Evolutionary conservation across 2,797 vertebrate species (phyloP).

Genomic region (Selene dorsalis): DNA sequence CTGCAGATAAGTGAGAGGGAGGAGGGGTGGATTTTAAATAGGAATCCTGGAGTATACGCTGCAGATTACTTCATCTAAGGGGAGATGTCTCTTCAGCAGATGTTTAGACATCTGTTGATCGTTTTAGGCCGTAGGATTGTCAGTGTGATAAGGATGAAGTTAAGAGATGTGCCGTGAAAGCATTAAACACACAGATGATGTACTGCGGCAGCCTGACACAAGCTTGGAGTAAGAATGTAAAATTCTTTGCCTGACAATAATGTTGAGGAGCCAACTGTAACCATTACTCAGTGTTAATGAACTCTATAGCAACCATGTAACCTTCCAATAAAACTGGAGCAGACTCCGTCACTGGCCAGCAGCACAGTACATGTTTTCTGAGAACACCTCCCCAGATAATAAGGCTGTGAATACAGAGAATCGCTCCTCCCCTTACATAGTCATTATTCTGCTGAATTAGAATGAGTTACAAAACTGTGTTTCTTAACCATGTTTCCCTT

Average conservation of each 20-base stretch:
- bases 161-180: constrained; percentile 7
- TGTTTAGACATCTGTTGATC: constrained; percentile 62
- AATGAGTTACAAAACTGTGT: neutral
- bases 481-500: neutral
- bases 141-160: constrained; percentile 10
- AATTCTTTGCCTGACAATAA: neutral
- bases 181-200: constrained; percentile 23
- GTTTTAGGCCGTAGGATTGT: constrained; percentile 40
- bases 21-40: constrained; percentile 9
- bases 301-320: neutral
- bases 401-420: constrained; percentile 14
- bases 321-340: constrained; percentile 21
- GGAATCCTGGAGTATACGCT: constrained; percentile 46
- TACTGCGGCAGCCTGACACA: neutral
- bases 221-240: constrained; percentile 7
- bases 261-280: constrained; percentile 3
- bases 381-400: constrained; percentile 12
- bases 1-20: constrained; percentile 39
- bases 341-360: neutral
- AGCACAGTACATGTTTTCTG: constrained; percentile 14
- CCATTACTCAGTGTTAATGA: constrained; percentile 21
- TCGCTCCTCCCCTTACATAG: neutral
- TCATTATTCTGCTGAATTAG: constrained; percentile 2
- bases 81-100: constrained; percentile 51
- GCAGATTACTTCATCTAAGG: constrained; percentile 47